phyloP scores from a whole-genome alignment of 2,797 vertebrate species.

The Spinus olivaceus region DNA sequence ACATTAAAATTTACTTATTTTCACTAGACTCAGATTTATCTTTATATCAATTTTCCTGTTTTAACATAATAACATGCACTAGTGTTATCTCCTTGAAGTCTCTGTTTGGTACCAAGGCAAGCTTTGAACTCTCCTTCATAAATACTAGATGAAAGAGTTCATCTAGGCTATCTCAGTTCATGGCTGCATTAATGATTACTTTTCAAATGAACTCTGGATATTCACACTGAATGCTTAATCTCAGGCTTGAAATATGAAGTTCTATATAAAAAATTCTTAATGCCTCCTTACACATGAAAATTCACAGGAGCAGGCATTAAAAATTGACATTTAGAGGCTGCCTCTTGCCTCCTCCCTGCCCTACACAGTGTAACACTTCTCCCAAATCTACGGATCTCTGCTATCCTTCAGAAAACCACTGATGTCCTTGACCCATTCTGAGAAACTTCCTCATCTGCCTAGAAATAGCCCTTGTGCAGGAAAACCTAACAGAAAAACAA shows the following conservation, averaged over 20 bases:
- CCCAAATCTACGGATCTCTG: neutral
- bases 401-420: neutral
- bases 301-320: neutral
- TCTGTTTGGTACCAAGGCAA: neutral
- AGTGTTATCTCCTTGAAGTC: neutral
- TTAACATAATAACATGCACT: neutral
- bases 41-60: neutral
- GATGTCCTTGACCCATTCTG: neutral
- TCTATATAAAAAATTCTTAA: neutral
- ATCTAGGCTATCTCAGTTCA: slow-evolving; percentile 21
- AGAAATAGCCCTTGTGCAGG: neutral
- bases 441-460: neutral
- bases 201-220: slow-evolving; percentile 19
- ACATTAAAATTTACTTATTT: neutral
- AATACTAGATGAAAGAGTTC: slow-evolving; percentile 25
- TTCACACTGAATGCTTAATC: neutral
- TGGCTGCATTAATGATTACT: neutral
- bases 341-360: neutral
- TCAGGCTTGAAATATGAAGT: neutral
- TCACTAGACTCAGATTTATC: neutral
- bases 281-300: neutral
- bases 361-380: neutral
- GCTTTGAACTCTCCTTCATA: slow-evolving; percentile 18
- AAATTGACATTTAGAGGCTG: neutral
- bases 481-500: neutral